Percentiles rank a stretch among this genome's conserved stretches.
These are phyloP conservation scores for Drosophila fungiperda DNA, from an alignment of 2,888 invertebrate genomes.

Conservation along the genomic window DNA sequence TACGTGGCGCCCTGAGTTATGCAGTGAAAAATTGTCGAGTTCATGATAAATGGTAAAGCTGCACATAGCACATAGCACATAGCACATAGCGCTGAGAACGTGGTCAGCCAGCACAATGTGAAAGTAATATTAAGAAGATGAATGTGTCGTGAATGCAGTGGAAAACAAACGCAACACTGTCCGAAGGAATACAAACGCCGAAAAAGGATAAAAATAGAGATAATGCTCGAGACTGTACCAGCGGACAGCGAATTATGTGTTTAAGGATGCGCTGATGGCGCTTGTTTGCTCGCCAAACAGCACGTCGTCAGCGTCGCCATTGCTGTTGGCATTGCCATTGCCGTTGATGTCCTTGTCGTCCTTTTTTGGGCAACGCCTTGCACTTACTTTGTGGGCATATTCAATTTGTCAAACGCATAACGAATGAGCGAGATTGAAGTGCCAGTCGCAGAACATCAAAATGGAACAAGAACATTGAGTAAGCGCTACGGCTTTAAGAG, in stretches of 20 bases:
- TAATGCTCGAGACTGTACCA: slow-evolving; percentile 16
- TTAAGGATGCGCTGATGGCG: slow-evolving; percentile 64
- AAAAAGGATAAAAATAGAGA: slow-evolving; percentile 28
- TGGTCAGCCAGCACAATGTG: slow-evolving; percentile 66
- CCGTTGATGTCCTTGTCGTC: slow-evolving; percentile 12
- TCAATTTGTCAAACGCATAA: slow-evolving; percentile 79
- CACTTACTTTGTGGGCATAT: slow-evolving; percentile 71
- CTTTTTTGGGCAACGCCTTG: slow-evolving; percentile 45
- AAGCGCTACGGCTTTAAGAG: slow-evolving; percentile 39
- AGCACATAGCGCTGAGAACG: slow-evolving; percentile 50
- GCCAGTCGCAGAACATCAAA: slow-evolving; percentile 55
- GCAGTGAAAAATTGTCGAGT: slow-evolving; percentile 73
- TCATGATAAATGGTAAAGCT: slow-evolving; percentile 66
- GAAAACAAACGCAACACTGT: slow-evolving; percentile 15
- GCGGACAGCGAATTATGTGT: slow-evolving; percentile 56
- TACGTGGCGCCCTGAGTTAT: slow-evolving; percentile 74
- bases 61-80: slow-evolving; percentile 16
- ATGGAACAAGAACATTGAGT: slow-evolving; percentile 9
- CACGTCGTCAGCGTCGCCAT: slow-evolving; percentile 48
- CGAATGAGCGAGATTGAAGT: slow-evolving; percentile 79
- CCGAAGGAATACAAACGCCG: slow-evolving; percentile 6
- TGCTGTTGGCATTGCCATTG: background rate
- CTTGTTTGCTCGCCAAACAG: slow-evolving; percentile 70
- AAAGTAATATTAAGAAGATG: slow-evolving; percentile 53
- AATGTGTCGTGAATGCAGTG: background rate